Base-by-base conservation (phyloP, 1,140 invertebrate species). In the Varroa destructor region DNA sequence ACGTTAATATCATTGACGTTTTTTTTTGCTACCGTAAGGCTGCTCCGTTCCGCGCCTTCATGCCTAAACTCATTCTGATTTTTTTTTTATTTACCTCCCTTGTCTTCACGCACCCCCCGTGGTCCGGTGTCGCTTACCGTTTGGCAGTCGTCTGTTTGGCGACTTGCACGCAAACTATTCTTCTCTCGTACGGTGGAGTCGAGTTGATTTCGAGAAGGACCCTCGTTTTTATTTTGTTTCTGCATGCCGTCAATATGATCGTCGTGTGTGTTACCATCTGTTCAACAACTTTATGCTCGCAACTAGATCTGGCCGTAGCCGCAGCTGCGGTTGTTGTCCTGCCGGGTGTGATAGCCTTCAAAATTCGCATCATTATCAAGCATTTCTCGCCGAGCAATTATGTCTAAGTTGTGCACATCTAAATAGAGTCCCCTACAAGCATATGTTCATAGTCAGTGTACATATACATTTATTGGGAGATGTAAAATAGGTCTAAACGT, bases 301-400 rank as follows among this genome's bases (percentile, higher is more conserved):
- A 12, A 0, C 40, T 40, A 3, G 61, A 67, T 46, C 10, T 67
- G 12, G 40, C 40, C 36, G 61, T 67, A 1, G 46, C 61, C 3
- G 40, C 61, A 12, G 46, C 40, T 40, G 61, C 61, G 12, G 46
- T 37, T n/a, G 40, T 40, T 12, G 14, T 67, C 61, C 40, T 40
- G 40, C 40, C 61, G 12, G 37, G 14, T 12, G 61, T 40, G 40
- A 67, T 67, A 10, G 12, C 37, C 46, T 10, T 67, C 36, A 67
- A 67, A 67, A 46, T 67, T 67, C 14, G 46, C 37, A 43, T 10
- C 3, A 40, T 67, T 12, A 37, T 67, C 61, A 46, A 12, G 12
- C 61, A 67, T 37, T 67, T 67, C 61, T 40, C 40, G 61, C 61
- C 61, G 14, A 12, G 37, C 37, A 67, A 67, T 40, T 67, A 43